These are phyloP conservation scores for Campoletis raptor DNA, from an alignment of 2,888 invertebrate species.

Conservation along the genomic window DNA sequence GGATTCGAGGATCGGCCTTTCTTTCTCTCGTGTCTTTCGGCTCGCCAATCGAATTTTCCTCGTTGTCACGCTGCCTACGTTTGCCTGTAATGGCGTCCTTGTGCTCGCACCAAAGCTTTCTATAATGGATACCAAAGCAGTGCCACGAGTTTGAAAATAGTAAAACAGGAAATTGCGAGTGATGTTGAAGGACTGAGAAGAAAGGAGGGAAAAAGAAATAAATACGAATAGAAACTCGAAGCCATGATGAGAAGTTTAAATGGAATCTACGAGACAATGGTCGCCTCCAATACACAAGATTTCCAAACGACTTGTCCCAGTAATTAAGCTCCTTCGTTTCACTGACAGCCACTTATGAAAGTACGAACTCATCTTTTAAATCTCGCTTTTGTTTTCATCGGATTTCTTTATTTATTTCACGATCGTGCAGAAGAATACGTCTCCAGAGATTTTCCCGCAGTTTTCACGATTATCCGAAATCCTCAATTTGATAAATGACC, in stretches of 20 bases:
- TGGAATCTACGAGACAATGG: slow-evolving; percentile 68
- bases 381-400: neutral
- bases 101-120: slow-evolving; percentile 18
- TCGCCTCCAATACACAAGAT: slow-evolving; percentile 50
- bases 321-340: slow-evolving; percentile 65
- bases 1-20: slow-evolving; percentile 64
- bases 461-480: slow-evolving; percentile 6
- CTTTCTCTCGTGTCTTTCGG: slow-evolving; percentile 54
- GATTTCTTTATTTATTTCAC: slow-evolving; percentile 16
- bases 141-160: slow-evolving; percentile 45
- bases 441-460: slow-evolving; percentile 8
- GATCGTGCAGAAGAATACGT: neutral
- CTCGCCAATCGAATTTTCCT: slow-evolving; percentile 69
- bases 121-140: slow-evolving; percentile 27
- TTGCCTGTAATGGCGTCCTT: slow-evolving; percentile 40
- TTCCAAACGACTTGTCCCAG: slow-evolving; percentile 68
- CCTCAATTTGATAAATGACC: slow-evolving; percentile 42
- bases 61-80: slow-evolving; percentile 66
- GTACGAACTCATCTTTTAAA: slow-evolving; percentile 32
- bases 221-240: neutral
- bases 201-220: neutral
- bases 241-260: slow-evolving; percentile 58
- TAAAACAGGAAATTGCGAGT: slow-evolving; percentile 42
- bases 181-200: slow-evolving; percentile 10
- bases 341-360: slow-evolving; percentile 23